phyloP scores from a whole-genome alignment of 2,888 invertebrate genomes.

The Julus scandinavius region DNA sequence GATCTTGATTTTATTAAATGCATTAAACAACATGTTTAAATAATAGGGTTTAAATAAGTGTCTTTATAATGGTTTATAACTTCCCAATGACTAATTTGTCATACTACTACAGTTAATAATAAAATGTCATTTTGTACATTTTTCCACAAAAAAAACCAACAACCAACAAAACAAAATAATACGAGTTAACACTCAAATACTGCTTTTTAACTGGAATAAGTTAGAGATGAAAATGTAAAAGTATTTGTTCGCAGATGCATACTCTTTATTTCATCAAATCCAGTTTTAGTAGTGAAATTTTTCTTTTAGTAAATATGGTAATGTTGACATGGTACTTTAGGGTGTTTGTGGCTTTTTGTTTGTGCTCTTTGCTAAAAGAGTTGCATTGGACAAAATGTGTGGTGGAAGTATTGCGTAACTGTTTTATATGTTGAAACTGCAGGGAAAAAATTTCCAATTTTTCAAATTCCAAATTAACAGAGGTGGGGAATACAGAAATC shows the following conservation, averaged over 20 bases:
- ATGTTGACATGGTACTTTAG: constrained; percentile 34
- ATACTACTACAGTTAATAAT: not conserved
- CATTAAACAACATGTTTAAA: not conserved
- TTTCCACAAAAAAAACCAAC: not conserved
- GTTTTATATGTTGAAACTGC: not conserved
- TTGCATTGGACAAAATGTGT: constrained; percentile 25
- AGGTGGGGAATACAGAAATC: not conserved
- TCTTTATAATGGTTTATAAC: no score
- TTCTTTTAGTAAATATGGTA: constrained; percentile 6
- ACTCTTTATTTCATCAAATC: not conserved
- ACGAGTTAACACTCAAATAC: not conserved
- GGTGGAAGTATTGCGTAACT: constrained; percentile 9
- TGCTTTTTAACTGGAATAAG: not conserved
- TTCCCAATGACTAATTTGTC: not conserved
- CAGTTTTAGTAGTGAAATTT: not conserved
- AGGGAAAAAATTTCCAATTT: not conserved
- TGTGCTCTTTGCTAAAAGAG: constrained; percentile 45
- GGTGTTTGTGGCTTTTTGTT: constrained; percentile 45
- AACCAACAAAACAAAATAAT: not conserved
- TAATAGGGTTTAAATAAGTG: no score
- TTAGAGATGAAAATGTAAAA: not conserved
- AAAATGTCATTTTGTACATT: not conserved
- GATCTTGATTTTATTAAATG: not conserved
- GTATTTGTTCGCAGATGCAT: not conserved
- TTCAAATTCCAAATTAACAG: not conserved